Base-by-base conservation (phyloP, 2,888 invertebrate species). In the Euzophera pinguis region DNA sequence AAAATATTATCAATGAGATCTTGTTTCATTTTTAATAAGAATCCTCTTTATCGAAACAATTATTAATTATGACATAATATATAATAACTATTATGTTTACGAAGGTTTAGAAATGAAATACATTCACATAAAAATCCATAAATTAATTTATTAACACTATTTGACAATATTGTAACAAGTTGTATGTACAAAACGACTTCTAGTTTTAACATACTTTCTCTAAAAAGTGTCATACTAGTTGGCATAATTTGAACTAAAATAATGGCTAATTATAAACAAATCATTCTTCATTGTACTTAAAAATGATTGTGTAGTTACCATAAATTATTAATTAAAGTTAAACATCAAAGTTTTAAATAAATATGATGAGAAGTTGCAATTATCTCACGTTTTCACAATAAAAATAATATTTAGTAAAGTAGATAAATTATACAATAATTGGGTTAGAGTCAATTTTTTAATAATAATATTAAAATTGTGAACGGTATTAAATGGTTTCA, bases 71-170 rank as follows among this genome's bases (percentile, higher is more conserved):
- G n/a, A n/a, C n/a, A n/a, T n/a, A n/a, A 7, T 6, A 29, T 29
- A 6, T 29, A 6, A 7, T 29, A 29, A 6, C 7, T 29, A 6
- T 29, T 29, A 9, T 32, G 8, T 6, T 32, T 32, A 10, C 7
- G 10, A 4, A 9, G 7, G 37, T 37, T 55, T 53, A 55, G 59
- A 64, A 59, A 50, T 47, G 71, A 67, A 64, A 67, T 65, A 71
- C 62, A 61, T 22, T 16, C 16, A 34, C 7, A 62, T 66, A 84
- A 87, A 89, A 89, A 84, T 86, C 81, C 84, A 87, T 89, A 88
- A 86, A 84, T 88, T 89, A 86, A 81, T 88, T 88, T 84, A 88
- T 84, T 88, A 87, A 84, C 79, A 81, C 89, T 87, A 88, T 85
- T 73, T 76, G 82, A 84, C 83, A 85, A 84, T 84, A 84, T 83